Percentiles rank a stretch among this genome's conserved stretches.
These are phyloP conservation scores for Odontophorus gujanensis DNA, from an alignment of 2,113 vertebrate species.

Conservation along the genomic window DNA sequence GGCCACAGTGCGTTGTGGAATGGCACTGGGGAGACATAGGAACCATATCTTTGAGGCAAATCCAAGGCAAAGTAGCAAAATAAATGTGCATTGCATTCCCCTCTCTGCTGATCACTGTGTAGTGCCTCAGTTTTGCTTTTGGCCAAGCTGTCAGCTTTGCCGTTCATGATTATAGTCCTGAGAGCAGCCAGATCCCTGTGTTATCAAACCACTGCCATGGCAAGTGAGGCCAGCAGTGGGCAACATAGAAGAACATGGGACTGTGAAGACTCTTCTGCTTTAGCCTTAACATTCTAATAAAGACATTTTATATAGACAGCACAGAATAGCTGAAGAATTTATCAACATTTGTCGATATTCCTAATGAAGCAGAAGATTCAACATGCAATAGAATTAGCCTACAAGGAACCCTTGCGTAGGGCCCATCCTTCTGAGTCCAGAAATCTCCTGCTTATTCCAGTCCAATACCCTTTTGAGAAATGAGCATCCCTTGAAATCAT, in stretches of 20 bases:
- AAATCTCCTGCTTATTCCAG: conserved; percentile 60
- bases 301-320: conserved; percentile 6
- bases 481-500: conserved; percentile 31
- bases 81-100: accelerated
- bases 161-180: accelerated
- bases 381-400: conserved; percentile 75
- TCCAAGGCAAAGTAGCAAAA: neutral
- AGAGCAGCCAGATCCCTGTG: accelerated
- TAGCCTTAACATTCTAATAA: conserved; percentile 32
- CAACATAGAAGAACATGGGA: neutral
- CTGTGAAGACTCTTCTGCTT: neutral
- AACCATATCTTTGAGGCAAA: neutral
- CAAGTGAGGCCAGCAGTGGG: neutral
- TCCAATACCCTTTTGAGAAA: conserved; percentile 61
- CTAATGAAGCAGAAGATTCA: conserved; percentile 79
- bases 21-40: neutral
- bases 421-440: conserved; percentile 42
- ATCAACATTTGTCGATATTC: conserved; percentile 77
- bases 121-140: neutral
- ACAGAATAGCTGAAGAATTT: conserved; percentile 71
- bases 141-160: accelerated
- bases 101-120: accelerated
- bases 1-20: accelerated
- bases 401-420: conserved; percentile 36
- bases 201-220: neutral